These are phyloP conservation scores for Ciconia maguari DNA, from an alignment of 2,113 vertebrate genomes.

Conservation along the genomic window DNA sequence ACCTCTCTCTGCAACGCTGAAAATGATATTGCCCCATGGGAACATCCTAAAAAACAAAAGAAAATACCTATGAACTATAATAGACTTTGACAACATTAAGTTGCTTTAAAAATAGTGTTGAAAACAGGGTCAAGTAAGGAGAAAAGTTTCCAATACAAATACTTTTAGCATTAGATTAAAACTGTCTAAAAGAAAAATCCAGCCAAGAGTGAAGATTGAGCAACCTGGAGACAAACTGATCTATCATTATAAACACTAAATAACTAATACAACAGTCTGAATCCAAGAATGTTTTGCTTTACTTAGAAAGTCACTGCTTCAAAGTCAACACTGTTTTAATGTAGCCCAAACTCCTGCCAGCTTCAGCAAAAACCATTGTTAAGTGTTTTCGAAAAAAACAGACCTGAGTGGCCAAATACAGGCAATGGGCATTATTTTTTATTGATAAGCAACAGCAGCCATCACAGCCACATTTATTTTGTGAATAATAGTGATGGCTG, in stretches of 20 bases:
- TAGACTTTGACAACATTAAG: neutral
- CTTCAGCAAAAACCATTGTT: neutral
- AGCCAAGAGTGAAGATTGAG: neutral
- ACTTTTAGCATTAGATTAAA: neutral
- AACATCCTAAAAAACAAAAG: conserved; percentile 80
- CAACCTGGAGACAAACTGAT: neutral
- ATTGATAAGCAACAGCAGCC: neutral
- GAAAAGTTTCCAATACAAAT: neutral
- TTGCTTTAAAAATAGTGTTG: neutral
- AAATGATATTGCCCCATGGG: conserved; percentile 96
- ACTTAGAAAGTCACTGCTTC: neutral
- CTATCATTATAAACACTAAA: neutral
- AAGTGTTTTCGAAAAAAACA: neutral
- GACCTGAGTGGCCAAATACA: neutral
- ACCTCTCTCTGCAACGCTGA: conserved; percentile 94
- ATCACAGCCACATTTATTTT: neutral
- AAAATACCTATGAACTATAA: neutral
- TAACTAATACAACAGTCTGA: neutral
- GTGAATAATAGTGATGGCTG: neutral
- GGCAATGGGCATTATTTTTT: neutral
- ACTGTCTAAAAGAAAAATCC: neutral
- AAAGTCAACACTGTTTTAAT: neutral
- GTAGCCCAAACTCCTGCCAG: neutral
- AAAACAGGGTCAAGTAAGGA: neutral
- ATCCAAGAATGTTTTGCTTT: neutral